These are phyloP conservation scores for Xylocopa sonorina DNA, from an alignment of 1,140 invertebrate species.

Conservation along the genomic window DNA sequence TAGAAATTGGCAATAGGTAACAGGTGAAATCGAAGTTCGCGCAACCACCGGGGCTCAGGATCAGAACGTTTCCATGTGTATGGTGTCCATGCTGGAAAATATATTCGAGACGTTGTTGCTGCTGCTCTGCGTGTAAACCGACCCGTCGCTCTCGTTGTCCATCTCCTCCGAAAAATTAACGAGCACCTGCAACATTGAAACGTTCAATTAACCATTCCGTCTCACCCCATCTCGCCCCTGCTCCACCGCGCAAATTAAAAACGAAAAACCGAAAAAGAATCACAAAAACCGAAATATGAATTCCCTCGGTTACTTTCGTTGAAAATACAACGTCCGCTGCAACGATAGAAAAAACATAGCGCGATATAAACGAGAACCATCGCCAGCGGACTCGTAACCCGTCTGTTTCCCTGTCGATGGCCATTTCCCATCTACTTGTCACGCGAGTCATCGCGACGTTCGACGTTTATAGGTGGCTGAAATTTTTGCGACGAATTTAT, in stretches of 20 bases:
- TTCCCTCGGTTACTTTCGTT: too few species aligned
- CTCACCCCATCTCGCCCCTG: too few species aligned
- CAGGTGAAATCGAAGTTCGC: background rate
- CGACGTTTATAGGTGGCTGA: background rate
- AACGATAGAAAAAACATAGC: background rate
- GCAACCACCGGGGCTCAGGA: too few species aligned
- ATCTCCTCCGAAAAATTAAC: slow-evolving; percentile 77
- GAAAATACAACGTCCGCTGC: too few species aligned
- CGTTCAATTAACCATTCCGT: background rate
- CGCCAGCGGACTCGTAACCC: background rate
- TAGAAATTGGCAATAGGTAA: background rate
- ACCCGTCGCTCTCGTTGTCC: slow-evolving; percentile 64
- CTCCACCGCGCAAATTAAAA: too few species aligned
- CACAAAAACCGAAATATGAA: too few species aligned
- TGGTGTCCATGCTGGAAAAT: slow-evolving; percentile 71
- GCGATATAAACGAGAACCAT: background rate
- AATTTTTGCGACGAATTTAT: slow-evolving; percentile 14
- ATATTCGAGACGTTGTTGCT: slow-evolving; percentile 67
- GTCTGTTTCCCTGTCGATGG: too few species aligned
- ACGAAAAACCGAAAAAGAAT: too few species aligned
- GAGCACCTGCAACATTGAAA: slow-evolving; percentile 68
- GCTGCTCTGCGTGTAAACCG: slow-evolving; percentile 50
- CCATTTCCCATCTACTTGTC: too few species aligned
- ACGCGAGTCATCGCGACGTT: background rate
- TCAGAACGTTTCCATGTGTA: slow-evolving; percentile 75